phyloP scores from a whole-genome alignment of 2,113 vertebrate genomes.

The Prochilodus magdalenae region DNA sequence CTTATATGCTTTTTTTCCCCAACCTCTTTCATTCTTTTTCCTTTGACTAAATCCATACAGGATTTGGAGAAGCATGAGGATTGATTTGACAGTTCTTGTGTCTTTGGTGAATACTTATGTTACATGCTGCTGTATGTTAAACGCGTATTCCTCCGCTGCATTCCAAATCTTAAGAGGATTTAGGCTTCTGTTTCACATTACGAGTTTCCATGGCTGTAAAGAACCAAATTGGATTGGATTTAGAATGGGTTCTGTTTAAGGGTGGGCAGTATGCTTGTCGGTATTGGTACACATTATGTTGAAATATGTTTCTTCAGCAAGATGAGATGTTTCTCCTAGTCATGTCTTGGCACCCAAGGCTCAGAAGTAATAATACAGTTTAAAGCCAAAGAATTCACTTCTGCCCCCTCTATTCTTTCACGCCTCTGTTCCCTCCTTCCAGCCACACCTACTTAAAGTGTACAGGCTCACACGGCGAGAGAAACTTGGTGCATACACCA shows the following conservation, averaged over 20 bases:
- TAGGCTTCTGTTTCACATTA: neutral
- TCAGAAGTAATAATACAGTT: constrained; percentile 43
- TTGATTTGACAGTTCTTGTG: constrained; percentile 9
- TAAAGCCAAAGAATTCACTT: constrained; percentile 55
- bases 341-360: constrained; percentile 30
- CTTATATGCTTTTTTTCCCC: constrained; percentile 46
- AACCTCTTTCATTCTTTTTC: constrained; percentile 30
- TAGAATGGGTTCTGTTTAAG: neutral
- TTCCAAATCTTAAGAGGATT: neutral
- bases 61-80: constrained; percentile 15
- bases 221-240: neutral
- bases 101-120: constrained; percentile 4
- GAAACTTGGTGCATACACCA: neutral
- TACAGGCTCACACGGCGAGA: neutral
- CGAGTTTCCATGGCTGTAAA: neutral
- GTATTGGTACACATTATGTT: too few species aligned
- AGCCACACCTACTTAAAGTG: constrained; percentile 32
- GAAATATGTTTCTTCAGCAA: neutral
- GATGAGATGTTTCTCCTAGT: constrained; percentile 27
- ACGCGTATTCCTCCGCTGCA: neutral
- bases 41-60: constrained; percentile 27
- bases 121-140: neutral
- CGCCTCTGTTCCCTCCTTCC: constrained; percentile 6
- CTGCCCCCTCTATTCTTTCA: constrained; percentile 25
- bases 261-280: too few species aligned